Evolutionary conservation across 2,113 vertebrate species (phyloP).

Genomic region (Delphinus delphis): DNA sequence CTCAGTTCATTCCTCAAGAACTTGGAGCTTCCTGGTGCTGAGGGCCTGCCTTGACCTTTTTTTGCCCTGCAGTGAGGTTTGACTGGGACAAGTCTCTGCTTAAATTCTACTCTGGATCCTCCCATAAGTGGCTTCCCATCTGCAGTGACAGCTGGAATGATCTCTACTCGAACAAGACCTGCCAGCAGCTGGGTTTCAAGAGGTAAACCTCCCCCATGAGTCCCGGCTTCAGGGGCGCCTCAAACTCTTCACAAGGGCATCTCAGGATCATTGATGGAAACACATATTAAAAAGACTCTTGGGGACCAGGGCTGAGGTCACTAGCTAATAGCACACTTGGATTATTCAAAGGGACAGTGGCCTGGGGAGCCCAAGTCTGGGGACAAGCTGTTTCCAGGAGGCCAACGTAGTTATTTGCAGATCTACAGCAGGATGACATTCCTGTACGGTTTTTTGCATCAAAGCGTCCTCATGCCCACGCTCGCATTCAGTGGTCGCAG

Average conservation of each 20-base stretch:
- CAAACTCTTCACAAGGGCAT: neutral
- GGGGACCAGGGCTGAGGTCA: neutral
- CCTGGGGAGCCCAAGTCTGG: neutral
- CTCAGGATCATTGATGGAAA: neutral
- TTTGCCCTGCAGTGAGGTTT: conserved; percentile 82
- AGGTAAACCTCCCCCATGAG: conserved; percentile 73
- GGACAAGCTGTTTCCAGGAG: neutral
- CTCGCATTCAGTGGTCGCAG: accelerated
- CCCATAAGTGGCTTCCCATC: conserved; percentile 83
- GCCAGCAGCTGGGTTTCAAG: conserved; percentile 85
- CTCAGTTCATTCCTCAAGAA: neutral
- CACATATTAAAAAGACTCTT: neutral
- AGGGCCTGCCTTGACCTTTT: neutral
- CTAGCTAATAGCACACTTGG: neutral
- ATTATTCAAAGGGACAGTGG: neutral
- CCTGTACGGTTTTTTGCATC: neutral
- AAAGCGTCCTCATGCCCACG: accelerated
- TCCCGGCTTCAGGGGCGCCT: neutral
- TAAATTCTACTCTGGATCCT: conserved; percentile 82
- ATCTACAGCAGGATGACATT: too few species aligned
- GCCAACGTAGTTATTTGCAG: neutral
- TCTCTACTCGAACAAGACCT: conserved; percentile 82
- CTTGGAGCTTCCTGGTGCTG: neutral
- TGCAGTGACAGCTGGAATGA: conserved; percentile 82
- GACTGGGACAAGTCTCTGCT: conserved; percentile 82